phyloP scores from a whole-genome alignment of 2,888 invertebrate genomes.

The Chrysolina oricalcia region DNA sequence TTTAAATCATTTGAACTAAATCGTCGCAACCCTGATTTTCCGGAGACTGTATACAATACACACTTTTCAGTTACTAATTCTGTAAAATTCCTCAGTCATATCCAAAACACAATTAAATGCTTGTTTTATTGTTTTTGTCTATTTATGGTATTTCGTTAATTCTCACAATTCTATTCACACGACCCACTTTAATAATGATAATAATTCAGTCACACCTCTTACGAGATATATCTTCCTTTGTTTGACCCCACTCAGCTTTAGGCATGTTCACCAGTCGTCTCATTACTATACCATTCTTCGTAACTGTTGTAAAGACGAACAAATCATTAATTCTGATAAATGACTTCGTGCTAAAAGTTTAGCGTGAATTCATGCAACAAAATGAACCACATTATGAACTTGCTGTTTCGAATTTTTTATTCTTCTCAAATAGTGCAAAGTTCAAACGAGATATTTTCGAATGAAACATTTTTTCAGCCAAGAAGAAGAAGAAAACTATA shows the following conservation, averaged over 20 bases:
- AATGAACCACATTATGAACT: neutral
- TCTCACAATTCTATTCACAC: conserved; percentile 7
- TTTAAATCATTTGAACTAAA: too few species aligned
- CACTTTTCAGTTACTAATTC: too few species aligned
- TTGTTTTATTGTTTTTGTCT: neutral
- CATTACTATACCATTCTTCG: conserved; percentile 4
- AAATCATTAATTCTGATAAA: neutral
- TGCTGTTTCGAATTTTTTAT: too few species aligned
- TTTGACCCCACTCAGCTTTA: conserved; percentile 11
- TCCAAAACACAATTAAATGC: too few species aligned
- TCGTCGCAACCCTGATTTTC: too few species aligned
- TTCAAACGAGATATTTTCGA: too few species aligned
- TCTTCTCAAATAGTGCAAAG: too few species aligned
- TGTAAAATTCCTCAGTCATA: too few species aligned
- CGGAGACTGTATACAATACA: too few species aligned
- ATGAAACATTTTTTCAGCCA: too few species aligned
- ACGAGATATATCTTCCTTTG: neutral
- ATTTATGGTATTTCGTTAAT: neutral
- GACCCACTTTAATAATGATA: neutral
- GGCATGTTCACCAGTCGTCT: conserved; percentile 7
- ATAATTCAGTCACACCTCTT: conserved; percentile 11
- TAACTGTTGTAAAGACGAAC: conserved; percentile 5
- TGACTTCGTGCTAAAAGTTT: conserved; percentile 3
- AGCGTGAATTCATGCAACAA: neutral
- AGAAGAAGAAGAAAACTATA: too few species aligned